Evolutionary conservation across 1,140 invertebrate genomes (phyloP), one percentile per base, ranked within the genome.

Genomic region (Pachypeltis micranthus): DNA sequence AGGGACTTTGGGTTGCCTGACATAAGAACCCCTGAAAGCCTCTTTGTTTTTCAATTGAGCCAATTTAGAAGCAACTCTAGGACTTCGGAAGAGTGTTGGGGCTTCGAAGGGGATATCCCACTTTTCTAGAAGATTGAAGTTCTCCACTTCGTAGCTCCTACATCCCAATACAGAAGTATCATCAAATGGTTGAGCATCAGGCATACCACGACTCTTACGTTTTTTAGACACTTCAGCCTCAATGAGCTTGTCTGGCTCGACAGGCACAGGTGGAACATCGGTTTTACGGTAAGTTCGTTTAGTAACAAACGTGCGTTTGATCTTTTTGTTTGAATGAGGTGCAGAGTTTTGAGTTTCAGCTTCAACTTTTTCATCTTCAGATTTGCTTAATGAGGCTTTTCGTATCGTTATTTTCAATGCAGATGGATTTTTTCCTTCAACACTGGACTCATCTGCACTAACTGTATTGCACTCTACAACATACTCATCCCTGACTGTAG

Each of bases 101-200:
- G 12, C 47, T 51, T 51, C 47, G 23, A 51, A 51, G 3, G 47
- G 47, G 4, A 51, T 51, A 14, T 51, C 47, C 47, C 47, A 51
- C 23, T 51, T 51, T 51, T 51, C 47, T 10, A 51, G 47, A 51
- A 51, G 47, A 21, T 51, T 51, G 21, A 51, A 51, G 23, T 51
- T 51, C 19, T 51, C 47, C 4, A 51, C 47, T 51, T 51, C 47
- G 23, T 51, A 4, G 19, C 47, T 51, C 19, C 47, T 10, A 4
- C 47, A 4, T 21, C 47, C 47, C 12, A 51, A 21, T 10, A 51
- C 7, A 16, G 31, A 51, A n/a, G n/a, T n/a, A n/a, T n/a, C n/a
- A n/a, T n/a, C n/a, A n/a, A n/a, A n/a, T n/a, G n/a, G n/a, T n/a
- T n/a, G n/a, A n/a, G n/a, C n/a, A n/a, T n/a, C n/a, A n/a, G n/a